Percentiles rank a stretch among this genome's conserved stretches.
phyloP scores from a whole-genome alignment of 2,888 invertebrate genomes.

The Cerastis rubricosa region DNA sequence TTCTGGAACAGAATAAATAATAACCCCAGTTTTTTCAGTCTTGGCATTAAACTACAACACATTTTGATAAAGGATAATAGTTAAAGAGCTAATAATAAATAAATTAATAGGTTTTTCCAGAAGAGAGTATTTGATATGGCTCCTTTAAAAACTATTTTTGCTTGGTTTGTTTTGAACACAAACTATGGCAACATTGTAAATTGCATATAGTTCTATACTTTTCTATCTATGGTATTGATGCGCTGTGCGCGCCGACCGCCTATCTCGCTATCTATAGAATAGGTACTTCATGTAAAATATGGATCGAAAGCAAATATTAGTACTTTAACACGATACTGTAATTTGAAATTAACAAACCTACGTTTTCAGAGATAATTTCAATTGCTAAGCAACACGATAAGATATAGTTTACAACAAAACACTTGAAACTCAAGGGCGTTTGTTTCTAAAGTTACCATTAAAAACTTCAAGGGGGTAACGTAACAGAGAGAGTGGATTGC shows the following conservation, averaged over 20 bases:
- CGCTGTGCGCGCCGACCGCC: neutral
- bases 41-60: neutral
- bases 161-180: neutral
- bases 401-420: neutral
- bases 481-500: neutral
- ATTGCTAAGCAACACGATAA: slow-evolving; percentile 23
- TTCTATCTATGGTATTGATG: slow-evolving; percentile 50
- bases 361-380: neutral
- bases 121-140: neutral
- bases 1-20: neutral
- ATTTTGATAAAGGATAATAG: neutral
- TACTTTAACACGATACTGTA: too few species aligned
- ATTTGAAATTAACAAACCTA: neutral
- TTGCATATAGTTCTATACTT: slow-evolving; percentile 40
- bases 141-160: slow-evolving; percentile 1
- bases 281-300: neutral
- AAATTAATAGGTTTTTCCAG: too few species aligned
- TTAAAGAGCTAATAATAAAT: too few species aligned
- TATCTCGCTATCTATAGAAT: slow-evolving; percentile 19
- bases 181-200: slow-evolving; percentile 47
- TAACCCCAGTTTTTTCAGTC: neutral
- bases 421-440: slow-evolving; percentile 4
- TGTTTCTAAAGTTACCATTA: slow-evolving; percentile 7
- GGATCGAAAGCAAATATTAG: slow-evolving; percentile 15
- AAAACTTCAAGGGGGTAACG: slow-evolving; percentile 49